Percentiles rank a stretch among this genome's conserved stretches.
Conservation (phyloP, 1,140 invertebrate genomes). For the Penaeus indicus region DNA sequence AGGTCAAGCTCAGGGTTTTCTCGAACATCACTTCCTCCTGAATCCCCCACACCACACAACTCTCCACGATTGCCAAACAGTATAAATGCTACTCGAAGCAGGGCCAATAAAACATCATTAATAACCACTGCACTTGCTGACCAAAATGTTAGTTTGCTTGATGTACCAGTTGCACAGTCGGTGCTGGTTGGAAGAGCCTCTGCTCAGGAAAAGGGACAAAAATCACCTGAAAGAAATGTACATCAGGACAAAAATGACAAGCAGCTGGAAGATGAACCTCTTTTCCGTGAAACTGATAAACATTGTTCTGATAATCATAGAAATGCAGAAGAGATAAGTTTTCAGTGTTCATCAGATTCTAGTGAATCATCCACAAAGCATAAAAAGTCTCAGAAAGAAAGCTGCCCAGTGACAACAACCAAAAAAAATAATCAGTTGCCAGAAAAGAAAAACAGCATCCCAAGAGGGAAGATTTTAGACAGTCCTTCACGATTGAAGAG, state of each 20-base stretch:
- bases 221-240: conserved; percentile 9
- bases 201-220: conserved; percentile 14
- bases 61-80: conserved; percentile 65
- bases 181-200: conserved; percentile 8
- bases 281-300: too few relatives aligned
- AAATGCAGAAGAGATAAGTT: too few relatives aligned
- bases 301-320: too few relatives aligned
- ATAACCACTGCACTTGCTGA: background rate
- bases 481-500: too few relatives aligned
- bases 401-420: too few relatives aligned
- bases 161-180: conserved; percentile 31
- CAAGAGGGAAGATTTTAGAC: too few relatives aligned
- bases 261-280: too few relatives aligned
- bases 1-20: conserved; percentile 31
- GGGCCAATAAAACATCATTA: conserved; percentile 23
- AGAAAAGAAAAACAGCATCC: too few relatives aligned
- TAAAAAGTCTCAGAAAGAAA: too few relatives aligned
- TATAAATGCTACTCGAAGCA: conserved; percentile 54
- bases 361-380: too few relatives aligned
- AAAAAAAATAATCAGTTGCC: too few relatives aligned
- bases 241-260: background rate
- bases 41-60: conserved; percentile 66
- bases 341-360: too few relatives aligned
- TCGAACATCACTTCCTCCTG: conserved; percentile 49
- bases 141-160: background rate